These are phyloP conservation scores for Pseudoips prasinana DNA, from an alignment of 2,888 invertebrate species.

Conservation along the genomic window DNA sequence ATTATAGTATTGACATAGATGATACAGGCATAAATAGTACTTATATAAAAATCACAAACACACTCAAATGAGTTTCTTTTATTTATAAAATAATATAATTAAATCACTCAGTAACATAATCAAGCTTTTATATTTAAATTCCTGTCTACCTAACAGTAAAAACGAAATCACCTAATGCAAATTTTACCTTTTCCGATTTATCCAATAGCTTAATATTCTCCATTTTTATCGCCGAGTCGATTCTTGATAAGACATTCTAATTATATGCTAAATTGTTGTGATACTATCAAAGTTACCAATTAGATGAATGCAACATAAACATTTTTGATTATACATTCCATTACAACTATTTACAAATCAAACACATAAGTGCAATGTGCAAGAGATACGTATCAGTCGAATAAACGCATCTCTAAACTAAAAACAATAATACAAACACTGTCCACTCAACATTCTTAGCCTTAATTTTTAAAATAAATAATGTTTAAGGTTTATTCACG, in stretches of 20 bases:
- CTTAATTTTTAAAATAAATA: conserved; percentile 28
- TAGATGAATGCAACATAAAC: conserved; percentile 27
- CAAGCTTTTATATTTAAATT: no score
- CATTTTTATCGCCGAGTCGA: conserved; percentile 6
- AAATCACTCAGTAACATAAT: no score
- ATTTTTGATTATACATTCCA: conserved; percentile 36
- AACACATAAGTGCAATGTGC: conserved; percentile 40
- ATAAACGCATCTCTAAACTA: conserved; percentile 48
- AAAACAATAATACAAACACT: conserved; percentile 56
- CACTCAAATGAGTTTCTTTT: no score
- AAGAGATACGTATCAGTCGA: conserved; percentile 53
- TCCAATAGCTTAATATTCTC: conserved; percentile 5
- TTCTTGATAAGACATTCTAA: background rate
- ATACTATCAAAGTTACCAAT: conserved; percentile 5
- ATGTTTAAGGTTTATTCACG: conserved; percentile 40
- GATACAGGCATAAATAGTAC: no score
- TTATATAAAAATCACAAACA: no score
- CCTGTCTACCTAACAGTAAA: no score
- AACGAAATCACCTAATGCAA: no score
- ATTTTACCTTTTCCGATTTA: conserved; percentile 19
- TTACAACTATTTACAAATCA: conserved; percentile 42
- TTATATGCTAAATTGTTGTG: no score
- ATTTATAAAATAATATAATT: no score
- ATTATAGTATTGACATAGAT: no score
- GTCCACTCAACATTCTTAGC: conserved; percentile 78